Evolutionary conservation across 2,888 invertebrate genomes (phyloP).

Genomic region (Shargacucullia verbasci): DNA sequence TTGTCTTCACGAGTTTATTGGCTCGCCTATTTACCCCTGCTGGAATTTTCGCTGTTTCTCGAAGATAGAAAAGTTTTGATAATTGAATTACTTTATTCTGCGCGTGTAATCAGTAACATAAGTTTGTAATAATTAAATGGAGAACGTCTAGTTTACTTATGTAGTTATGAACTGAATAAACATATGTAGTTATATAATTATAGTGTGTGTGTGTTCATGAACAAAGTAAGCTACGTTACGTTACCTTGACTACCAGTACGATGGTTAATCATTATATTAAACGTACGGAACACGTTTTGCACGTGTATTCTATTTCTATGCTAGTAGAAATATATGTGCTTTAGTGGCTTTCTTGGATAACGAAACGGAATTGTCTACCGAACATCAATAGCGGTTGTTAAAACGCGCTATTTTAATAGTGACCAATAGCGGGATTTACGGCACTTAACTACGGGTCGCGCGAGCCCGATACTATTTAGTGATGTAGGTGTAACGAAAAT

Average conservation of each 20-base stretch:
- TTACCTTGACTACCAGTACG: conserved; percentile 11
- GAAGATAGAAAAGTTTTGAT: conserved; percentile 11
- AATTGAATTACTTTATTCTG: conserved; percentile 32
- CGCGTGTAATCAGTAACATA: conserved; percentile 17
- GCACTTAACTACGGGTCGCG: too few relatives aligned
- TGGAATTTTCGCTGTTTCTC: conserved; percentile 17
- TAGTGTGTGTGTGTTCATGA: not conserved
- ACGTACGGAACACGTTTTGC: not conserved
- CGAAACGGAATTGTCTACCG: too few relatives aligned
- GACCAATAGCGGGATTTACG: too few relatives aligned
- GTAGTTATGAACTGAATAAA: too few relatives aligned
- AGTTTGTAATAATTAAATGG: conserved; percentile 18
- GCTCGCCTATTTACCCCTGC: conserved; percentile 21
- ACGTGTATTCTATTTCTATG: not conserved
- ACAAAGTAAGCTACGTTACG: conserved; percentile 1
- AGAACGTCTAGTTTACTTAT: not conserved
- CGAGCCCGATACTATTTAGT: too few relatives aligned
- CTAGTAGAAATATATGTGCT: too few relatives aligned
- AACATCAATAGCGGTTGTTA: too few relatives aligned
- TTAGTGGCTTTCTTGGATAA: too few relatives aligned
- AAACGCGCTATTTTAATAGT: too few relatives aligned
- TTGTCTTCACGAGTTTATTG: conserved; percentile 37
- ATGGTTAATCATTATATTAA: not conserved
- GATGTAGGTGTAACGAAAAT: too few relatives aligned
- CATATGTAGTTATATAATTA: too few relatives aligned